Evolutionary conservation across 1,140 invertebrate genomes (phyloP), one percentile per base, ranked within the genome.

Genomic region (Ceratoteleas bidentatus): DNA sequence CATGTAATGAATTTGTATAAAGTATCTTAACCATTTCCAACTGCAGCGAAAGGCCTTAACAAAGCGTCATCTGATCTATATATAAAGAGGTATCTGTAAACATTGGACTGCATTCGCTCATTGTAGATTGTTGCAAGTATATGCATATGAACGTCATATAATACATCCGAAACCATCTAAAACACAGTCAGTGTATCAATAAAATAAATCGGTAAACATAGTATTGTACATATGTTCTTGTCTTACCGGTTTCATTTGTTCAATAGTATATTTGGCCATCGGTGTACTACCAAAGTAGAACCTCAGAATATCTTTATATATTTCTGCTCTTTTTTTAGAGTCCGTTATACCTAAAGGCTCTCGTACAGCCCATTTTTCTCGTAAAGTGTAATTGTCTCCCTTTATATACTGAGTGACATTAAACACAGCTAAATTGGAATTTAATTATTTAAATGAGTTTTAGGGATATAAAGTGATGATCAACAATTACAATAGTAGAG

Each of bases 51-150:
- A 34, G 61, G 36, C 54, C 76, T 58, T 16, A 15, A 13, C 0
- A 61, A 7, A 34, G 15, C 76, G 3, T 72, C 56, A n/a, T 58
- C 13, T 9, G 76, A 38, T 60, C 15, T 65, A 40, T 47, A 73
- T 14, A 40, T 16, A 50, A 79, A 49, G 14, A 79, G 10, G 38
- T 79, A 79, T 68, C 45, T 79, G 40, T 72, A 79, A 47, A 79
- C 50, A 10, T 70, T 57, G 2, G 76, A 72, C 33, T 65, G 72
- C 3, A 66, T 66, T 53, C 61, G 54, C 7, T 43, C 0, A 11
- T 36, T 72, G 0, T 72, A 7, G 38, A 79, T 72, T 34, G 13
- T 54, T 0, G 66, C 15, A 8, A 56, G 14, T 52, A 79, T 61
- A 11, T 79, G 61, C 60, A 47, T 10, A 13, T 79, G 68, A 16